These are phyloP conservation scores for Octopus bimaculoides DNA, from an alignment of 1,140 invertebrate genomes.

Conservation along the genomic window DNA sequence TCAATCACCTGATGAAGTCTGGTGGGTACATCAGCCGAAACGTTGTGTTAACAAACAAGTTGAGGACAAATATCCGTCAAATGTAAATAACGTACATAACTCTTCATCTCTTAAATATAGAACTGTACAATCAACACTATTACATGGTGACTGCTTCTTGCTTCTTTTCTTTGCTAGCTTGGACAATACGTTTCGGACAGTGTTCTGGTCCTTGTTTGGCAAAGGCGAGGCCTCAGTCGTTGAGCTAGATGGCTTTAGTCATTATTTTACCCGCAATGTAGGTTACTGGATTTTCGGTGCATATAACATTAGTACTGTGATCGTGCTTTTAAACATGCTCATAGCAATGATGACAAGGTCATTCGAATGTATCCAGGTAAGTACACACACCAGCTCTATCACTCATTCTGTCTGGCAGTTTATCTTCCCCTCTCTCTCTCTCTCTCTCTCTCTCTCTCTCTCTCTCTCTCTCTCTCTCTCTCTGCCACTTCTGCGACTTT, in stretches of 20 bases:
- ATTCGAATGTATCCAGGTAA: slow-evolving; percentile 89
- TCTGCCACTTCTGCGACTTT: neutral
- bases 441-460: neutral
- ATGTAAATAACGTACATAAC: too few species aligned
- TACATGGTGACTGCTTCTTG: too few species aligned
- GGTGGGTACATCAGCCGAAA: too few species aligned
- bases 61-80: too few species aligned
- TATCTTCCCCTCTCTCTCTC: neutral
- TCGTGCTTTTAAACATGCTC: slow-evolving; percentile 96
- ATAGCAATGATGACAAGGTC: slow-evolving; percentile 99
- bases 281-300: slow-evolving; percentile 77
- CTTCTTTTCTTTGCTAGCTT: slow-evolving; percentile 66
- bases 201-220: slow-evolving; percentile 69
- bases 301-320: slow-evolving; percentile 95
- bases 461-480: neutral
- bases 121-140: too few species aligned
- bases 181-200: slow-evolving; percentile 46
- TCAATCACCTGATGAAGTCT: too few species aligned
- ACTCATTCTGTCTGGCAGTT: neutral
- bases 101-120: too few species aligned
- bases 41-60: too few species aligned
- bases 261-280: slow-evolving; percentile 49
- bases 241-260: slow-evolving; percentile 82
- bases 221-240: slow-evolving; percentile 92
- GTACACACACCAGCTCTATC: neutral